phyloP scores from a whole-genome alignment of 2,113 vertebrate genomes.

The Stegastes partitus region DNA sequence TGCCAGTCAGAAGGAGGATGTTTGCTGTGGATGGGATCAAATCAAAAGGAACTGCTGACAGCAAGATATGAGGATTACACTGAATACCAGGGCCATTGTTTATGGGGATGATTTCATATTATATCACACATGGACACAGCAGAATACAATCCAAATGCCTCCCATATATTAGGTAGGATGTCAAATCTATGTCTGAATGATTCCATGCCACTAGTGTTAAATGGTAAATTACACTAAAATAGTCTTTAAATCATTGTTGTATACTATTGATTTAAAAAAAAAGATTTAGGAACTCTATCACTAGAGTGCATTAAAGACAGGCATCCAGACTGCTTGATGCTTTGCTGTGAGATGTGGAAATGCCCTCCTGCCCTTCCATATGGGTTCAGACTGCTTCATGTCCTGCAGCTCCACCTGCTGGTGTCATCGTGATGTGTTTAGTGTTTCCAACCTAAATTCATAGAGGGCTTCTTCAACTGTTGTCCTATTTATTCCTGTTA shows the following conservation, averaged over 20 bases:
- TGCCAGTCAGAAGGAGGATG: not conserved
- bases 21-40: not conserved
- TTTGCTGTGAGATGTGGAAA: not conserved
- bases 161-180: not conserved
- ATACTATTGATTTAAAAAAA: no score
- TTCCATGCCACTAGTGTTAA: not conserved
- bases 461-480: no score
- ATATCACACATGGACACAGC: not conserved
- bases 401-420: slow-evolving; percentile 74
- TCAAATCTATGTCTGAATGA: not conserved
- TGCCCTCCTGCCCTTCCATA: not conserved
- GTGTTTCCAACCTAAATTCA: not conserved
- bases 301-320: no score
- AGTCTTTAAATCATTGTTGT: no score
- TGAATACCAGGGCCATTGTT: not conserved
- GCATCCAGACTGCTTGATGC: no score
- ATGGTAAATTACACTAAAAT: no score
- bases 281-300: not conserved
- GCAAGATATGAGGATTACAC: not conserved
- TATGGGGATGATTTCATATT: not conserved
- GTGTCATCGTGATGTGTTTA: not conserved
- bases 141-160: no score
- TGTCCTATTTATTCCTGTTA: no score
- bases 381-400: no score
- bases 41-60: not conserved